Base-by-base conservation (phyloP, 2,113 vertebrate species). In the Spheniscus mendiculus region DNA sequence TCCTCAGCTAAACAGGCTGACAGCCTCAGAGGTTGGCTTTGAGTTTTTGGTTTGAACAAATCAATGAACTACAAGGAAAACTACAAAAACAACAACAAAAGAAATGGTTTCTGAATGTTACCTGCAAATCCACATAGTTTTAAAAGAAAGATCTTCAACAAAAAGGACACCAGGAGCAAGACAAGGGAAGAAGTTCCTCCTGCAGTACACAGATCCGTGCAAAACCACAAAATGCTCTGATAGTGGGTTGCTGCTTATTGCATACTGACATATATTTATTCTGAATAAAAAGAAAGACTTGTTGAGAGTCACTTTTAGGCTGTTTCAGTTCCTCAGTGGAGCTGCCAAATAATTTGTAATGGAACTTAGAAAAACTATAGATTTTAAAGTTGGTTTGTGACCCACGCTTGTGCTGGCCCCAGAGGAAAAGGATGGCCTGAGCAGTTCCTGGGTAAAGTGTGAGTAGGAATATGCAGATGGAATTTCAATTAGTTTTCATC, bases 21-120 rank as follows among this genome's bases (percentile, higher is more conserved):
- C 70, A 82, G 87, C 83, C 65, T 63, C 91, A 25, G 87, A 94
- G 91, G 63, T 45, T 89, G 87, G 84, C 89, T 96, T 85, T 53
- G 91, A 93, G 94, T 53, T 94, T 94, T 94, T 82, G 77, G 86
- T 93, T 93, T 93, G 89, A 89, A 91, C 73, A 93, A 79, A 94
- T 79, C 91, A 79, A 87, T 92, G 78, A 89, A 44, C 84, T 94
- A 94, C 89, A 85, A 93, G 87, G 70, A 89, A 97, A 93, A 94
- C 78, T 85, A 87, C 87, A 94, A 91, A 96, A 87, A 81, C 71
- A 83, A 81, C 71, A 83, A 83, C 65, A 97, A 85, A 92, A 87
- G 36, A 70, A 88, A 87, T 17, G 23, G 38, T 86, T 95, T 89
- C 62, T 83, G 85, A 86, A 80, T 6, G 55, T 65, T 90, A 87